phyloP scores from a whole-genome alignment of 2,113 vertebrate species.

The Megalops atlanticus region DNA sequence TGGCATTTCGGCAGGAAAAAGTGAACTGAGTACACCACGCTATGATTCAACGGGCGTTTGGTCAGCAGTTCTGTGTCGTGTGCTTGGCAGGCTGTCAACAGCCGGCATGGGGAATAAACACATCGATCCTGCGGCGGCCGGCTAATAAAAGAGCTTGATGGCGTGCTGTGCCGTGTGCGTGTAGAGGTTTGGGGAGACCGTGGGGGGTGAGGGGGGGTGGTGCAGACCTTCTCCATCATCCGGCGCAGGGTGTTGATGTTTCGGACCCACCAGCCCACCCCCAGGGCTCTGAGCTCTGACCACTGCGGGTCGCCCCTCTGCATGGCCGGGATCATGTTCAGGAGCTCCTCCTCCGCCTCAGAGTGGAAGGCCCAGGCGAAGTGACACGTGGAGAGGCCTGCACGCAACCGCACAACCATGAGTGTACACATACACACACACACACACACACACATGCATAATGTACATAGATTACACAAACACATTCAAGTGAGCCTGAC shows the following conservation, averaged over 20 bases:
- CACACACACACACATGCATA: background rate
- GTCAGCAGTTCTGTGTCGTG: background rate
- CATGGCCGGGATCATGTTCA: conserved; percentile 97
- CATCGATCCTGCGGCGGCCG: background rate
- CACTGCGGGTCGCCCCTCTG: conserved; percentile 94
- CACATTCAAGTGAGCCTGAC: too few relatives aligned
- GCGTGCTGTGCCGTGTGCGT: background rate
- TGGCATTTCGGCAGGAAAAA: background rate
- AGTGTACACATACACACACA: background rate
- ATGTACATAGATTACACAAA: too few relatives aligned
- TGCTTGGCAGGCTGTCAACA: background rate
- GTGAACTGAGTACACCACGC: conserved; percentile 23
- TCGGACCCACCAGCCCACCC: conserved; percentile 97
- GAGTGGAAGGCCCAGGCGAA: conserved; percentile 99
- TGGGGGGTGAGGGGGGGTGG: too few relatives aligned
- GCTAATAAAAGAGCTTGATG: background rate
- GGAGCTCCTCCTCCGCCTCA: conserved; percentile 93
- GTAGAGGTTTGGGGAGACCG: too few relatives aligned
- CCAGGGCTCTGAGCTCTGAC: conserved; percentile 92
- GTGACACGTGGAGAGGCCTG: conserved; percentile 95
- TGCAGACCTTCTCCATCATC: conserved; percentile 92
- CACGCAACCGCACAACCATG: background rate
- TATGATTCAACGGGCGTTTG: background rate
- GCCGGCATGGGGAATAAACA: too few relatives aligned
- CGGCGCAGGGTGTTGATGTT: conserved; percentile 94